Evolutionary conservation across 1,140 invertebrate genomes (phyloP), one percentile per base, ranked within the genome.

Genomic region (Trinorchestia longiramus): DNA sequence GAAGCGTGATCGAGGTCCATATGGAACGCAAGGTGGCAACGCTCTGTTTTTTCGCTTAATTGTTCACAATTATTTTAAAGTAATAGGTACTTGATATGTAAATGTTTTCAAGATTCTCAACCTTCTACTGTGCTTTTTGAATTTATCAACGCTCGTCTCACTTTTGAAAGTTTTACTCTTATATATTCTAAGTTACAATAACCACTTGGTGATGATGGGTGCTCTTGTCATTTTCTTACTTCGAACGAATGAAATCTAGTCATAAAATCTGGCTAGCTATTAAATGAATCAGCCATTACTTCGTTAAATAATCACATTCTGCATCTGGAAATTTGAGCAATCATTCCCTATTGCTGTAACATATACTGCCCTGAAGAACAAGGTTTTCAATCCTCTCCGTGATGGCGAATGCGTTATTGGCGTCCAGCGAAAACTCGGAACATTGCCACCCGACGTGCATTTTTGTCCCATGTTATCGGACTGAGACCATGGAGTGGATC

Each of bases 11-110:
- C n/a, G 6, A 41, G 88, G 43, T 77, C 62, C 36, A 36, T 77
- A 28, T 42, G 88, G 88, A 90, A 90, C 88, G 88, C 88, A 42
- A 8, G 88, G 88, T 90, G 41, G 88, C 88, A 90, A 90, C 43
- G 41, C 88, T 42, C 15, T 36, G 11, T 36, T 19, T 36, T 11
- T 77, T 77, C 62, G 1, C 28, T 3, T 11, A 11, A 28, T 11
- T 36, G 36, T 36, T 77, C 28, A 28, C 36, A 77, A 23, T 1
- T 28, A 36, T 77, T 77, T 15, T 3, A 77, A 23, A 77, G 28
- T 77, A 23, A 77, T 77, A 19, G 1, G 15, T 77, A 77, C 3
- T 77, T 36, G 3, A 36, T 19, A 77, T 77, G 36, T 77, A 23
- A 77, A 36, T 77, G 28, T 53, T 19, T 11, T 53, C 6, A 19